Percentiles rank a stretch among this genome's conserved stretches.
Conservation (phyloP, 2,888 invertebrate genomes). For the Heteropelma amictum region DNA sequence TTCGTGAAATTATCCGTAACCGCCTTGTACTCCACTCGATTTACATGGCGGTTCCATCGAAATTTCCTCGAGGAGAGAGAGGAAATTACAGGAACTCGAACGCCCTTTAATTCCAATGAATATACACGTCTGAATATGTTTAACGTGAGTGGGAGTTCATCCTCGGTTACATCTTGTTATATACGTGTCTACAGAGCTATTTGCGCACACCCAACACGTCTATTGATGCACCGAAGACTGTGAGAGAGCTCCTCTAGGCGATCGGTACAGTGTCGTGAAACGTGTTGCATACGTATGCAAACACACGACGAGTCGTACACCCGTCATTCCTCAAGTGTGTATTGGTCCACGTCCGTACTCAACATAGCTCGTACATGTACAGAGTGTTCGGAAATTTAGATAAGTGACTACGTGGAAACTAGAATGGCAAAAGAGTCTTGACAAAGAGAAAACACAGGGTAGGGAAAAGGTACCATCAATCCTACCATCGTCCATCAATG, state of each 20-base stretch:
- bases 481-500: slow-evolving; percentile 22
- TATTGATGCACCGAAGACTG: neutral
- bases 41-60: neutral
- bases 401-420: slow-evolving; percentile 43
- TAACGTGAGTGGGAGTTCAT: neutral
- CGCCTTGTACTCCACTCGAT: neutral
- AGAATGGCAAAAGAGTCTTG: slow-evolving; percentile 16
- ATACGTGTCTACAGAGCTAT: neutral
- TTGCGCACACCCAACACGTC: neutral
- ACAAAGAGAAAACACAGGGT: neutral
- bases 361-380: neutral
- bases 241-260: neutral
- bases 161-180: neutral
- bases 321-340: slow-evolving; percentile 7
- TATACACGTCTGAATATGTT: neutral
- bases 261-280: slow-evolving; percentile 26
- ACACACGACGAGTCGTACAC: too few relatives aligned
- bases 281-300: slow-evolving; percentile 12
- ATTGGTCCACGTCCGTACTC: neutral
- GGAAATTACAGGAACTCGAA: slow-evolving; percentile 15
- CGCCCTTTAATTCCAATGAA: neutral
- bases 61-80: neutral
- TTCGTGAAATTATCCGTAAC: neutral
- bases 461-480: neutral
- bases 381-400: slow-evolving; percentile 36